Evolutionary conservation across 2,797 vertebrate genomes (phyloP).

Genomic region (Crenuchus spilurus): DNA sequence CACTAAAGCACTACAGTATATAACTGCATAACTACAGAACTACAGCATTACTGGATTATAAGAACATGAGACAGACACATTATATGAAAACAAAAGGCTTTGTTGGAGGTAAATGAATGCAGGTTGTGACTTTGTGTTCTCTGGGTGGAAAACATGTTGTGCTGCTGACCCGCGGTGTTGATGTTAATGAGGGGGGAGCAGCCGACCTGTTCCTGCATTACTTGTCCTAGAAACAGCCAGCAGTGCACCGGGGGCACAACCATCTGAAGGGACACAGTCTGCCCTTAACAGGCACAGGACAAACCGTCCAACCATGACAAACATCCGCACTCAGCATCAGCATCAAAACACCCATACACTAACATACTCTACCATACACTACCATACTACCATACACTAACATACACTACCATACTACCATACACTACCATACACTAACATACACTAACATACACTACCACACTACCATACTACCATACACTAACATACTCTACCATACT

Average conservation of each 20-base stretch:
- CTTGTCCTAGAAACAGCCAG: slow-evolving; percentile 42
- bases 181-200: slow-evolving; percentile 29
- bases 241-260: background rate
- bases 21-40: background rate
- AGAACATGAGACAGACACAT: no score
- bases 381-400: background rate
- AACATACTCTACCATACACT: no score
- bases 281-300: slow-evolving; percentile 12
- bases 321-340: slow-evolving; percentile 29
- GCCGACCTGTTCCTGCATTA: slow-evolving; percentile 40
- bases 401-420: no score
- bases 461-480: no score
- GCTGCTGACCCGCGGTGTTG: slow-evolving; percentile 37
- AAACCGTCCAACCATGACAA: slow-evolving; percentile 26
- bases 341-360: slow-evolving; percentile 4
- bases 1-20: background rate
- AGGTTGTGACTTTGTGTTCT: slow-evolving; percentile 1
- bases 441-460: no score
- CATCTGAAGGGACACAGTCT: slow-evolving; percentile 12
- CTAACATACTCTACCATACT: no score
- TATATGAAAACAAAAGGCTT: background rate
- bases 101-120: background rate
- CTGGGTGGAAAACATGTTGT: slow-evolving; percentile 36
- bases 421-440: no score
- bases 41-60: background rate